Percentiles rank a stretch among this genome's conserved stretches.
Conservation (phyloP, 2,113 vertebrate genomes). For the Oenanthe oenanthe region DNA sequence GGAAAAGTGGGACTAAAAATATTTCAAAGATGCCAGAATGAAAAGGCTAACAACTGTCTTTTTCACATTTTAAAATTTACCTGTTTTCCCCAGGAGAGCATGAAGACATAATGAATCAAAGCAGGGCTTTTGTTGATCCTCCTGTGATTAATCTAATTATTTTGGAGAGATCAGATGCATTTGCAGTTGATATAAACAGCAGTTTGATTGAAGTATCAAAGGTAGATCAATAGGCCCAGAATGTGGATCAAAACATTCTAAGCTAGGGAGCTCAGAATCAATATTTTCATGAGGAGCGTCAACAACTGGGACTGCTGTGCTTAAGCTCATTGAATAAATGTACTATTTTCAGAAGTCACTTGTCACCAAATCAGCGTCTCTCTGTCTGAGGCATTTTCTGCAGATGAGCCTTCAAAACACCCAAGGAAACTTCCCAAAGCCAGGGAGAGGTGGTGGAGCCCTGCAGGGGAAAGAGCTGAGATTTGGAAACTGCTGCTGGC, state of each 20-base stretch:
- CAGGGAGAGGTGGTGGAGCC: neutral
- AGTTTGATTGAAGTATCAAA: conserved; percentile 56
- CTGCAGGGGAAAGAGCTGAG: neutral
- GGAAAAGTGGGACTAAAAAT: conserved; percentile 21
- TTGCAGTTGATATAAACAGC: conserved; percentile 18
- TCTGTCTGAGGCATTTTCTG: neutral
- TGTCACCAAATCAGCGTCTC: neutral
- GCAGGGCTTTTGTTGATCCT: conserved; percentile 18
- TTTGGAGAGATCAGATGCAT: conserved; percentile 32
- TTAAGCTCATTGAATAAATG: conserved; percentile 36
- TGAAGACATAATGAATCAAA: conserved; percentile 51
- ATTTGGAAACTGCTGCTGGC: neutral
- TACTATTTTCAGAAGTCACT: conserved; percentile 26
- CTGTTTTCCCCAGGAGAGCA: conserved; percentile 21
- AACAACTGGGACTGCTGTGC: conserved; percentile 1
- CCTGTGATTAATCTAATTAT: conserved; percentile 53
- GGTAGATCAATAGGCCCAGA: conserved; percentile 46
- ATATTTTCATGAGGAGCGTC: conserved; percentile 59
- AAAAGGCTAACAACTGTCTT: conserved; percentile 39
- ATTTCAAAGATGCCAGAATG: conserved; percentile 27
- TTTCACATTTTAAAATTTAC: conserved; percentile 25
- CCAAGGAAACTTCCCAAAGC: neutral
- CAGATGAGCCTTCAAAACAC: neutral
- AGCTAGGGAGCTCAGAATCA: conserved; percentile 52
- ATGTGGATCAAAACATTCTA: conserved; percentile 54